Conservation (phyloP, 2,888 invertebrate species). For the Terebella lapidaria region DNA sequence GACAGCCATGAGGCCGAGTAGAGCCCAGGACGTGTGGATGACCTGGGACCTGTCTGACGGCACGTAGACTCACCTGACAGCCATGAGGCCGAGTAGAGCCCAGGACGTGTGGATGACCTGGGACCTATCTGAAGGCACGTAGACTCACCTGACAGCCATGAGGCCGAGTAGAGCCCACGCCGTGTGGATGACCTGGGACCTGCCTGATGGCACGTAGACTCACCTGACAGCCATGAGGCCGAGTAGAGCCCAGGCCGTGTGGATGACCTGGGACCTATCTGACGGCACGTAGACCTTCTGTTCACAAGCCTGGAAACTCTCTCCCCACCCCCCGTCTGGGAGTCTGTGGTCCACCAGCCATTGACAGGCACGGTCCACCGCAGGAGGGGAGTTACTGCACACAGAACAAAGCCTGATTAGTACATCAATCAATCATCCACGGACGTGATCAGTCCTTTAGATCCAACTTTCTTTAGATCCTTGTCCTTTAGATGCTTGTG, state of each 20-base stretch:
- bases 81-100: no score
- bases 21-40: not conserved
- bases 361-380: constrained; percentile 23
- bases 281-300: constrained; percentile 33
- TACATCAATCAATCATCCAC: not conserved
- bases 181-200: no score
- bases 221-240: constrained; percentile 44
- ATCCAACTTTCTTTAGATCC: not conserved
- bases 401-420: no score
- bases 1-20: not conserved
- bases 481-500: no score
- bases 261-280: constrained; percentile 35
- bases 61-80: no score
- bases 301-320: constrained; percentile 45
- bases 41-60: no score
- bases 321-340: constrained; percentile 46
- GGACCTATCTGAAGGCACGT: no score
- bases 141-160: no score
- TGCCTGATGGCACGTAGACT: no score
- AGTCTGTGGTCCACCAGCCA: constrained; percentile 34
- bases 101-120: no score
- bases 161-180: no score
- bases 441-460: no score
- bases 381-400: constrained; percentile 16
- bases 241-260: constrained; percentile 43